These are phyloP conservation scores for Norana najaformis DNA, from an alignment of 2,888 invertebrate species.

Conservation along the genomic window DNA sequence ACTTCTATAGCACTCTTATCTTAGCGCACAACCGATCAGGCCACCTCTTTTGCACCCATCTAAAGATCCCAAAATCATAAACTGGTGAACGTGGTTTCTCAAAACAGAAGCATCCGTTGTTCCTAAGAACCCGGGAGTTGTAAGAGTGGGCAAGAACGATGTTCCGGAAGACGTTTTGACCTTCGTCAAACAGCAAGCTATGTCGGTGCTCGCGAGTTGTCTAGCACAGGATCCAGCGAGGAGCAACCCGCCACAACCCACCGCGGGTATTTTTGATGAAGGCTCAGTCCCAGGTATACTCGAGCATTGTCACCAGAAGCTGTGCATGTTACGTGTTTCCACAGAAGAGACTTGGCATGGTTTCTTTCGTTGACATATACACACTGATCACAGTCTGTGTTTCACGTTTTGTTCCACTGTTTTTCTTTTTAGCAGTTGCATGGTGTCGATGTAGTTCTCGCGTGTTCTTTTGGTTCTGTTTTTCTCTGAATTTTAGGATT, in stretches of 20 bases:
- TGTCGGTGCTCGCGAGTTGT: neutral
- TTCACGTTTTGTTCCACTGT: neutral
- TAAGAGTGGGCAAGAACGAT: neutral
- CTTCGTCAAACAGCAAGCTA: neutral
- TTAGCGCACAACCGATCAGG: neutral
- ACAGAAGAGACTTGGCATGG: neutral
- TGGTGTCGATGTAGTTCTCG: neutral
- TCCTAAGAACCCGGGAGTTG: neutral
- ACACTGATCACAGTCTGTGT: neutral
- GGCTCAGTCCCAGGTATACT: neutral
- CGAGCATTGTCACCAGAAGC: neutral
- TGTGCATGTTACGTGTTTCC: neutral
- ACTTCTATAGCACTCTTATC: neutral
- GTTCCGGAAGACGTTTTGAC: neutral
- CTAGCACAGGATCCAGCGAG: neutral
- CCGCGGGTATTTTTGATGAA: neutral
- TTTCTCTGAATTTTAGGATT: neutral
- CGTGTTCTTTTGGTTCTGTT: neutral
- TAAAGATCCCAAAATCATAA: neutral
- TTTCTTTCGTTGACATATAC: neutral
- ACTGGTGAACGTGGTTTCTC: neutral
- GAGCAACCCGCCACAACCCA: neutral
- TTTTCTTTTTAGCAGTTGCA: neutral
- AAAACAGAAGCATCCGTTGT: neutral
- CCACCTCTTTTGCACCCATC: neutral